Evolutionary conservation across 2,113 vertebrate species (phyloP).

Genomic region (Sceloporus undulatus): DNA sequence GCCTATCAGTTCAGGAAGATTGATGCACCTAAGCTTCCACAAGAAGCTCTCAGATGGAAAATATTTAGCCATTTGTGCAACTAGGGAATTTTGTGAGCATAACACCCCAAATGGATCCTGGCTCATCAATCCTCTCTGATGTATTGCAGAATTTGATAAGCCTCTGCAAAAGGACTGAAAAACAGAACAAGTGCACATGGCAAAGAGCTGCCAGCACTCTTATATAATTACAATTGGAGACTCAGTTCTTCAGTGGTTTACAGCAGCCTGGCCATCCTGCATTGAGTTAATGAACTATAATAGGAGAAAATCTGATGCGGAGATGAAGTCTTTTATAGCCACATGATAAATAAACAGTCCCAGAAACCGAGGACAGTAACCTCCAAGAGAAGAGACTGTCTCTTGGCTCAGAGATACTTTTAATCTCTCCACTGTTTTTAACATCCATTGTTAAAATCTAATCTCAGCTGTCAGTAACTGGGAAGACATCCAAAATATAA

Average conservation of each 20-base stretch:
- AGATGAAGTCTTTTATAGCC: neutral
- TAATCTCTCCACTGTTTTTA: neutral
- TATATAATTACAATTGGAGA: too few species aligned
- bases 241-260: neutral
- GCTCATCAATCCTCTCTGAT: too few species aligned
- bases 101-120: too few species aligned
- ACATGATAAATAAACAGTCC: neutral
- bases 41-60: too few species aligned
- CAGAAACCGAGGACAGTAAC: neutral
- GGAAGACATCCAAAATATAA: neutral
- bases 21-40: too few species aligned
- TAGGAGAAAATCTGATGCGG: neutral
- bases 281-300: constrained; percentile 12
- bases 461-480: neutral
- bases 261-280: too few species aligned
- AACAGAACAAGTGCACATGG: neutral
- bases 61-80: too few species aligned
- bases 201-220: neutral
- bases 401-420: neutral
- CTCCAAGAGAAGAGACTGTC: neutral
- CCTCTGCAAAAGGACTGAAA: neutral
- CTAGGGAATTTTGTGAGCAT: too few species aligned
- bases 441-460: neutral
- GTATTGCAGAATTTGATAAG: neutral
- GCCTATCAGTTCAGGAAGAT: too few species aligned